Conservation (phyloP, 2,113 vertebrate species). For the Elephas maximus region DNA sequence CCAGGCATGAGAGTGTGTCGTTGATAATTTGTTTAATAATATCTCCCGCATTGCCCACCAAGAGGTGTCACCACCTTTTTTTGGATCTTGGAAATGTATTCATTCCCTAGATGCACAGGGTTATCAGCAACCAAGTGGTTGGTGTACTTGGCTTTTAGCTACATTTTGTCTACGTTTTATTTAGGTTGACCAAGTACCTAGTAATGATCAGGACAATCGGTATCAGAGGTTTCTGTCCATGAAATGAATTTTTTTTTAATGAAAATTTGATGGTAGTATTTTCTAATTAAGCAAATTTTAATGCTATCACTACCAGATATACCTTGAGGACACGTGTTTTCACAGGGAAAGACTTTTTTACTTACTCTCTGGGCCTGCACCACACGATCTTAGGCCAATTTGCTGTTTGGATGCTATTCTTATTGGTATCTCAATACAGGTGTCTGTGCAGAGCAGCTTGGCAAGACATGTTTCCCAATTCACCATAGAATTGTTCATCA, state of each 20-base stretch:
- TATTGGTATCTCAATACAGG: not conserved
- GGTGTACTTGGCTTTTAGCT: not conserved
- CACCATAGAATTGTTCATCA: rapidly evolving
- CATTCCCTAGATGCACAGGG: not conserved
- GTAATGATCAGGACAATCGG: not conserved
- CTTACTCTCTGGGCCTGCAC: not conserved
- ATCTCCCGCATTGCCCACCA: not conserved
- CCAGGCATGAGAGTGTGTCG: not conserved
- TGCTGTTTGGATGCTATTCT: not conserved
- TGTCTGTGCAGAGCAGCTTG: not conserved
- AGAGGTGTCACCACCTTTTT: not conserved
- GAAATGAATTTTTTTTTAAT: not conserved
- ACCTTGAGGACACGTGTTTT: not conserved
- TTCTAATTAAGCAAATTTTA: not conserved
- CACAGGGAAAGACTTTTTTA: not conserved
- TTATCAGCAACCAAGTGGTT: not conserved
- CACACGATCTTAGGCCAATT: not conserved
- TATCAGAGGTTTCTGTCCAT: not conserved
- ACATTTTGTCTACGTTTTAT: not conserved
- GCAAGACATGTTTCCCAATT: not conserved
- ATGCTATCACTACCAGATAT: not conserved
- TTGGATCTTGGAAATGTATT: not conserved
- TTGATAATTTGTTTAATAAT: conserved; percentile 33
- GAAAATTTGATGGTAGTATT: not conserved
- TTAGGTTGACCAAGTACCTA: not conserved